Base-by-base conservation (phyloP, 35 echinoderm and acorn worm genomes). In the Apostichopus japonicus region DNA sequence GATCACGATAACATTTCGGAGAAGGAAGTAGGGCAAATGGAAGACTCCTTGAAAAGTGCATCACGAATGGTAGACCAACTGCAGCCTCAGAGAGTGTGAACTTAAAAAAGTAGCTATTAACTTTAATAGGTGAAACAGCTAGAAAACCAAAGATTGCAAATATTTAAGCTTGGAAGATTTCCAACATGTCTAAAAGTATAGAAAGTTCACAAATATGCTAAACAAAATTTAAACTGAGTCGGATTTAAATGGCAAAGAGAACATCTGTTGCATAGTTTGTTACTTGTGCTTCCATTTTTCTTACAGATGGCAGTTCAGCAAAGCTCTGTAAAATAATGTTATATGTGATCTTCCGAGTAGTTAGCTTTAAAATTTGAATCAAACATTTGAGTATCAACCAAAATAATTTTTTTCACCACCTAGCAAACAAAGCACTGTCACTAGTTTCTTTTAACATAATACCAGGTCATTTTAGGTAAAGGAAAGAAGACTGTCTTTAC, bases 61-160 rank as follows among this genome's bases (percentile, higher is more conserved):
- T 91, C 90, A 54, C 19, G 90, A 58, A 77, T 91, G 90, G 90
- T 78, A 53, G 72, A 91, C 14, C 90, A 91, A 79, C 71, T 91
- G 17, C 72, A 91, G 55, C 51, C 90, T 22, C 75, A 79, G 52
- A 91, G 90, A 79, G 90, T 79, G 15, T 91, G 72, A 77, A 53
- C 52, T 1, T 56, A 53, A 87, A 24, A 24, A 21, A 53, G 44
- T 57, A 84, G n/a, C 23, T 58, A 21, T 10, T 58, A 13, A 61
- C 57, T 61, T 61, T 57, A 53, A 58, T 21, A 89, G 86, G 11
- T 55, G 44, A 15, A 82, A 82, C 54, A 89, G 86, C 86, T 89
- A 89, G 61, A 62, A 89, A 89, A 89, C 86, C 86, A 89, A 89
- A 89, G 86, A 89, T 27, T 19, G 54, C 54, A 82, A 55, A 54